Base-by-base conservation (phyloP, 2,888 invertebrate genomes). In the Sphinx pinastri region DNA sequence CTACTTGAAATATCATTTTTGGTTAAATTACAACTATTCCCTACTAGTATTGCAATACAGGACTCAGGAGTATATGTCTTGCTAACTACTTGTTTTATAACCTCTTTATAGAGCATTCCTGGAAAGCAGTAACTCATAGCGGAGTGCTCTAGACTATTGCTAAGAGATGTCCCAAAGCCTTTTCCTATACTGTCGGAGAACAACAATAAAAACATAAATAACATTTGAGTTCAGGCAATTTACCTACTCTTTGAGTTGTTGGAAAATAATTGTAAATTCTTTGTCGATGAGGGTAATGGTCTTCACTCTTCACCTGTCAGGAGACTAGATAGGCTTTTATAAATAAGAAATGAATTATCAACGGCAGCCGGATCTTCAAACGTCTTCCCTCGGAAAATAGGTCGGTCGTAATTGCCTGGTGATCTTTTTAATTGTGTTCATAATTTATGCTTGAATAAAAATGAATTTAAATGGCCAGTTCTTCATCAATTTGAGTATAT, bases 181-280 rank as follows among this genome's bases (percentile, higher is more conserved):
- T 54, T 54, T 54, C 16, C 54, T 16, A 5, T 16, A 54, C n/a
- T 54, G n/a, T 6, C 54, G 54, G 7, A 16, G 2, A n/a, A 16
- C 0, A 54, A 54, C n/a, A 54, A 54, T 47, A 47, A 47, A 16
- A 59, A n/a, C n/a, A n/a, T n/a, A 55, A 55, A 16, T 47, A 47
- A 45, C 16, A 45, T 16, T 47, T 16, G 10, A 60, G 60, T 45
- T 60, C 11, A 45, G 16, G 45, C 45, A 60, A 60, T 60, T 60
- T 47, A 60, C n/a, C n/a, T n/a, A n/a, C 16, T 38, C 16, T 13
- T 45, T 16, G 16, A 12, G 16, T 47, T 45, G 13, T 47, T 14
- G 14, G 16, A 14, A 16, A 60, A 60, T 60, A 60, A 60, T 60
- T 60, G 60, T 4, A 60, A 45, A 11, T 45, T 60, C 45, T 60